Conservation (phyloP, 2,113 vertebrate species). For the Rynchops niger region DNA sequence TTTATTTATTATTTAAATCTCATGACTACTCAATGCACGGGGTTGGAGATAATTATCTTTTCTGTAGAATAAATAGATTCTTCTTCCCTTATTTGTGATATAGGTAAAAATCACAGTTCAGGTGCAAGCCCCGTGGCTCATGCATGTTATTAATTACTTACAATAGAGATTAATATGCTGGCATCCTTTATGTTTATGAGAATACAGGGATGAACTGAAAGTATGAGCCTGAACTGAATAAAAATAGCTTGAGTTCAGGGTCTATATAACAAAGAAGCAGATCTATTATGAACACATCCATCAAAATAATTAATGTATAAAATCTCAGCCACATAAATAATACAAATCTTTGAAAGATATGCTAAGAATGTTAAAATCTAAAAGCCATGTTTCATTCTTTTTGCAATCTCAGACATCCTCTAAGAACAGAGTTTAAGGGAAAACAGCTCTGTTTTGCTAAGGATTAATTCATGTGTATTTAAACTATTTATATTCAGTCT, state of each 20-base stretch:
- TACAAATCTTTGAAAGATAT: background rate
- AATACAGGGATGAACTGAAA: background rate
- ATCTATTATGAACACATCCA: background rate
- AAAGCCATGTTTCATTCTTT: background rate
- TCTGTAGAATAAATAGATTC: background rate
- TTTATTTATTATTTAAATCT: constrained; percentile 5
- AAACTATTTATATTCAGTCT: background rate
- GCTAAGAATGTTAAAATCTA: background rate
- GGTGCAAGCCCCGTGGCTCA: background rate
- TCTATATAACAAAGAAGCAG: background rate
- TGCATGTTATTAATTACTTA: constrained; percentile 20
- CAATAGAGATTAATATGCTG: constrained; percentile 6
- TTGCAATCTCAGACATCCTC: background rate
- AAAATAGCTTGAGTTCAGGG: background rate
- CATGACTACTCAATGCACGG: background rate
- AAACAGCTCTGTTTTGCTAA: background rate
- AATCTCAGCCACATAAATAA: constrained; percentile 13
- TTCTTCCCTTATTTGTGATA: background rate
- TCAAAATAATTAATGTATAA: constrained; percentile 18
- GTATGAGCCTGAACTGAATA: background rate
- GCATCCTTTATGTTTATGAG: background rate
- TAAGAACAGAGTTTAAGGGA: background rate
- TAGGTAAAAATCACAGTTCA: background rate
- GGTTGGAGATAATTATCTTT: background rate
- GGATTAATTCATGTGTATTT: background rate